These are phyloP conservation scores for Bombus balteatus DNA, from an alignment of 1,140 invertebrate species.

Conservation along the genomic window DNA sequence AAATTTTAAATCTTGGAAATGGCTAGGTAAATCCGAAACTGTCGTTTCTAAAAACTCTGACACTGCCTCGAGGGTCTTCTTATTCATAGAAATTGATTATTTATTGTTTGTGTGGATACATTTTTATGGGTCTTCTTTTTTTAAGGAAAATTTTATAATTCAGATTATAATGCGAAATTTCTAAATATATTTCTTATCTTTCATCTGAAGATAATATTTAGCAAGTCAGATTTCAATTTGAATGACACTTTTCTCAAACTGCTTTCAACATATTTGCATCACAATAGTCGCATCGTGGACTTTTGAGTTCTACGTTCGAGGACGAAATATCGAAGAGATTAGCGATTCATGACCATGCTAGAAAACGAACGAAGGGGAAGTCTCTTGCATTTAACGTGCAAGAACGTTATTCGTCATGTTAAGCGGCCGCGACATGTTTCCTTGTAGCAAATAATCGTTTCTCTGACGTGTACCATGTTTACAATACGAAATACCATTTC, in stretches of 20 bases:
- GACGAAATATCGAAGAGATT: background rate
- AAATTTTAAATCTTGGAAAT: background rate
- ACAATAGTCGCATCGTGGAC: background rate
- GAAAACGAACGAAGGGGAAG: background rate
- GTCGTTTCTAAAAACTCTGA: no score
- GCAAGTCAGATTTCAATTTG: no score
- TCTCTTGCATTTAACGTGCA: background rate
- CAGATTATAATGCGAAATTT: background rate
- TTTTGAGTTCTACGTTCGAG: no score
- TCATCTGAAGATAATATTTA: background rate
- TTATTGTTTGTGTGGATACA: background rate
- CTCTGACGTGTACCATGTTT: background rate
- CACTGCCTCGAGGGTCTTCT: background rate
- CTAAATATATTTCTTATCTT: background rate
- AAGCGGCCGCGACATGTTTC: background rate
- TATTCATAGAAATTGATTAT: background rate
- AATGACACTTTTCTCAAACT: no score
- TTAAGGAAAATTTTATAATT: background rate
- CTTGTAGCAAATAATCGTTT: constrained; percentile 3
- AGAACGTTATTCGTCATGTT: background rate
- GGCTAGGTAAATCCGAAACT: no score
- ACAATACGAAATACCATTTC: constrained; percentile 5
- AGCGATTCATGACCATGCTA: background rate
- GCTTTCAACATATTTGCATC: background rate
- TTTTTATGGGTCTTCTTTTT: background rate